Evolutionary conservation across 2,113 vertebrate species (phyloP), one percentile per base, ranked within the genome.

Genomic region (Pedetes capensis): DNA sequence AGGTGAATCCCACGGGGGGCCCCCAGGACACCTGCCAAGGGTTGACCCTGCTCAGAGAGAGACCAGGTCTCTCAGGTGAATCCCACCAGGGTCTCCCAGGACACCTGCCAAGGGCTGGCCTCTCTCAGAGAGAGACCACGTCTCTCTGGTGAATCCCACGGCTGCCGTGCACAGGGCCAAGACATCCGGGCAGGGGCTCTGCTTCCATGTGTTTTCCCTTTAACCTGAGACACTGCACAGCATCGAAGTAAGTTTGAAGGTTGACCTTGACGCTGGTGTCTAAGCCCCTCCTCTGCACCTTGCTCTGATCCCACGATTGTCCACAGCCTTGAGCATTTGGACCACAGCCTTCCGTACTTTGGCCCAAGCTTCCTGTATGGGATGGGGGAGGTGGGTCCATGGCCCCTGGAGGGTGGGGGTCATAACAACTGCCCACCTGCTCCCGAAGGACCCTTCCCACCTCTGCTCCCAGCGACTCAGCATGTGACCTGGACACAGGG

Each of bases 371-470:
- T 17, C 61, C 12, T n/a, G 9, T 42, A 12, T 51, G 5, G 22
- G 72, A 27, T 7, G 39, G 42, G 14, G 44, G 6, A 27, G n/a
- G 10, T 1, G 11, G 34, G 3, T 6, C 37, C 29, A 4, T 18
- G 37, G 8, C 25, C 10, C 23, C 1, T 1, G 10, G 11, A 12
- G 57, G 66, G 7, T 9, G 27, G 2, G 1, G 2, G 0, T 0
- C n/a, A 13, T 23, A 8, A 6, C 29, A 13, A 2, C 39, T 4
- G 23, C 14, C 25, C 5, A 20, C 0, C 34, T 37, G 34, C 8
- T 32, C 83, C 27, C 22, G 44, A 55, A 37, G 8, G 10, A 14
- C 2, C 13, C 16, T 1, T 37, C 25, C 39, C 37, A 7, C 6
- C 3, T 20, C 6, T 11, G 39, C 12, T 74, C 11, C 5, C 14